Evolutionary conservation across 1,140 invertebrate species (phyloP), one percentile per base, ranked within the genome.

Genomic region (Aradophagus sp.): DNA sequence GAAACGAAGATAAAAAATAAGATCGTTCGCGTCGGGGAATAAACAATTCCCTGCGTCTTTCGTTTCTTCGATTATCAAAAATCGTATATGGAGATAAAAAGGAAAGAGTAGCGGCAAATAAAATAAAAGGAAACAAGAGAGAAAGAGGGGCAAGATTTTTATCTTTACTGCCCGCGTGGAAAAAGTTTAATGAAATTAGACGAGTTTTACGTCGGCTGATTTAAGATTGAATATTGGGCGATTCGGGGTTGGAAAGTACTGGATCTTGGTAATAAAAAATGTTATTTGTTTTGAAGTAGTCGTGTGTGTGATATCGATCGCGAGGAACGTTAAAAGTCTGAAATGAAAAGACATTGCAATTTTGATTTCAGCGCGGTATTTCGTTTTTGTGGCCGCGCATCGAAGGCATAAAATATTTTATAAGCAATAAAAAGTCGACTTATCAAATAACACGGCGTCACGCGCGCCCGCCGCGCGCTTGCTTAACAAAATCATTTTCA

Each of bases 261-360:
- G 13, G 17, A 31, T 31, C 19, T 13, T 6, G 52, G 35, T 13
- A 27, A 50, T 67, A 67, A 67, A 67, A 67, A 67, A 53, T 47
- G 32, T 59, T 67, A 52, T 59, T 58, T 53, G 53, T 59, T 45
- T 67, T 39, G 52, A 52, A 59, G 17, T 47, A 17, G 23, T 53
- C 36, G 36, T 67, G 63, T 59, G 45, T 23, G 27, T 41, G 27
- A 45, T 55, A 65, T 66, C 23, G 62, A 66, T 66, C 62, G 44
- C 19, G 26, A 13, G 12, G 35, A 47, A 59, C 53, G 53, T 52
- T 67, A 59, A 67, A 56, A 53, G 47, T 68, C 48, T 48, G 48
- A 61, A 68, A 68, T 68, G 55, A 61, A 61, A 68, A 68, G 55
- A 61, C 55, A 68, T 59, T 59, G 50, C 65, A 47, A 61, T 68